These are phyloP conservation scores for Sphyrna mokarran DNA, from an alignment of 2,113 vertebrate genomes.

Conservation along the genomic window DNA sequence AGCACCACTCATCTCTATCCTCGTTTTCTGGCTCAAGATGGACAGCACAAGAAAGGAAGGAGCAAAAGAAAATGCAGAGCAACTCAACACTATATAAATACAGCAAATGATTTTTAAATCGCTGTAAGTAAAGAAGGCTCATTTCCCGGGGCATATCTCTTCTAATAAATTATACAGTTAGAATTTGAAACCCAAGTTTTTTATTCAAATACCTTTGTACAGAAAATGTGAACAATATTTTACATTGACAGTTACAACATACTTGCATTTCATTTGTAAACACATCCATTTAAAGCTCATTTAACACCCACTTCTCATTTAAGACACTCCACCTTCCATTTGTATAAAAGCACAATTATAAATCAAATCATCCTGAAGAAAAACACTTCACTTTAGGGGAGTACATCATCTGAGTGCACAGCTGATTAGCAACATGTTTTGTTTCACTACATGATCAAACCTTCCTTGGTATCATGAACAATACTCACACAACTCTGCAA, in stretches of 20 bases:
- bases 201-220: slow-evolving; percentile 21
- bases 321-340: neutral
- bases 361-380: neutral
- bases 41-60: neutral
- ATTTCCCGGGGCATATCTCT: no score
- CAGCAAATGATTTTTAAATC: neutral
- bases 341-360: neutral
- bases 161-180: neutral
- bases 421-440: neutral
- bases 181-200: neutral
- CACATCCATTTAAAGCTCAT: neutral
- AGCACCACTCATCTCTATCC: neutral
- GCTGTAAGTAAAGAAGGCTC: neutral
- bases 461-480: neutral
- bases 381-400: neutral
- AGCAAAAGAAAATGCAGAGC: neutral
- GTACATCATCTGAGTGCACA: neutral
- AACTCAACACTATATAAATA: neutral
- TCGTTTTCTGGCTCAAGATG: neutral
- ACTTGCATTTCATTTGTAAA: neutral
- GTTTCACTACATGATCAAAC: neutral
- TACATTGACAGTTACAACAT: neutral
- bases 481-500: neutral
- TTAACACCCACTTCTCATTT: neutral
- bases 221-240: neutral